Base-by-base conservation (phyloP, 2,797 vertebrate genomes). In the Petrocephalus schoutedeni region DNA sequence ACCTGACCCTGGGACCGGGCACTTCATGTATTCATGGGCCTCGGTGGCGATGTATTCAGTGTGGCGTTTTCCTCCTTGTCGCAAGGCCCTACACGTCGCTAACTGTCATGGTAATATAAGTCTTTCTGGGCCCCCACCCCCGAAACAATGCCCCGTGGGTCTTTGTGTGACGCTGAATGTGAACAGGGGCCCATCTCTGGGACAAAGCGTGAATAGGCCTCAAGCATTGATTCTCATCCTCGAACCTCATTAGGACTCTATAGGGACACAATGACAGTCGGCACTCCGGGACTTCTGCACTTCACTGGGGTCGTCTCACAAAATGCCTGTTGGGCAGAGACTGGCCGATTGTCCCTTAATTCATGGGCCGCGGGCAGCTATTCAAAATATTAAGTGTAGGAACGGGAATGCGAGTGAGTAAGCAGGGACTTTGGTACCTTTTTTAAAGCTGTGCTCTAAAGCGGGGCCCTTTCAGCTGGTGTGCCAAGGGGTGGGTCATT, bases 111-210 rank as follows among this genome's bases (percentile, higher is more conserved):
- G 96, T 96, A 95, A 96, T 96, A 94, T 94, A 91, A 4, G 95
- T 94, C 77, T 45, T 84, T 74, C 41, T 51, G 32, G 12, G 49
- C 95, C 95, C 96, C 96, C 95, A 95, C 96, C 93, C 93, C 92
- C 93, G 94, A 95, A 94, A 95, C 96, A 95, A 96, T 95, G 97
- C 96, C 96, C 96, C 96, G 96, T 96, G 96, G 96, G 95, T 96
- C 96, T 97, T 97, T 98, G 97, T 98, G 97, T 96, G 95, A 96
- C 94, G 93, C 93, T 96, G 94, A 96, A 94, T 88, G 89, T 95
- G 91, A 93, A 90, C 92, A 93, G 95, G 94, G 95, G 95, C 95
- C 93, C 95, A 93, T 94, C 95, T 96, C 94, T 94, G 95, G 95
- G 94, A 93, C 95, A 94, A 94, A 96, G 96, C 96, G 95, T 97